phyloP scores from a whole-genome alignment of 2,797 vertebrate genomes.

The Florisuga fusca region DNA sequence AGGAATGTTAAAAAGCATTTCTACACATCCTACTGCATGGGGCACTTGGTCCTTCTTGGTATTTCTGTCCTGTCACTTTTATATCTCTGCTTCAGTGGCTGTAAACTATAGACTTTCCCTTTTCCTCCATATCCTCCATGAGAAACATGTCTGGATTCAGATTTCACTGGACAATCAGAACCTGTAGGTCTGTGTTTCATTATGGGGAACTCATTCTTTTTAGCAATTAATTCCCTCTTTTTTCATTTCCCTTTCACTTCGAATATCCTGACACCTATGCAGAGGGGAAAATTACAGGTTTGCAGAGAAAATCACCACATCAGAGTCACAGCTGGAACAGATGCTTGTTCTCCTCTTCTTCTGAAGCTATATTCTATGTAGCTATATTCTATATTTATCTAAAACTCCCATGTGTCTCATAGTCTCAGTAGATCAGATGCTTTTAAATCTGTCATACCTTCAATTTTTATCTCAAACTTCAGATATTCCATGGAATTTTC shows the following conservation, averaged over 20 bases:
- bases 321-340: background rate
- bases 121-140: background rate
- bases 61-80: background rate
- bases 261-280: background rate
- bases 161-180: background rate
- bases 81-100: fast-evolving
- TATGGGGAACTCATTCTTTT: fast-evolving
- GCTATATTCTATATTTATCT: background rate
- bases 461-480: background rate
- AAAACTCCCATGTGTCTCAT: background rate
- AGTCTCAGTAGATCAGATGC: background rate
- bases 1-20: background rate
- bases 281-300: background rate
- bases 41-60: background rate
- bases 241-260: background rate
- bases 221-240: background rate
- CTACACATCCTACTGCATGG: background rate
- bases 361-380: background rate
- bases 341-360: background rate
- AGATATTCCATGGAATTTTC: background rate
- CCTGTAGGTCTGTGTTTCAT: background rate
- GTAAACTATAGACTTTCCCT: background rate
- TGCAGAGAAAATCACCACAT: fast-evolving
- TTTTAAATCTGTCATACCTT: background rate
- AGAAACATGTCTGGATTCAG: background rate